Conservation (phyloP, 92 coral and sea anemone genomes). For the Palythoa heliodiscus region DNA sequence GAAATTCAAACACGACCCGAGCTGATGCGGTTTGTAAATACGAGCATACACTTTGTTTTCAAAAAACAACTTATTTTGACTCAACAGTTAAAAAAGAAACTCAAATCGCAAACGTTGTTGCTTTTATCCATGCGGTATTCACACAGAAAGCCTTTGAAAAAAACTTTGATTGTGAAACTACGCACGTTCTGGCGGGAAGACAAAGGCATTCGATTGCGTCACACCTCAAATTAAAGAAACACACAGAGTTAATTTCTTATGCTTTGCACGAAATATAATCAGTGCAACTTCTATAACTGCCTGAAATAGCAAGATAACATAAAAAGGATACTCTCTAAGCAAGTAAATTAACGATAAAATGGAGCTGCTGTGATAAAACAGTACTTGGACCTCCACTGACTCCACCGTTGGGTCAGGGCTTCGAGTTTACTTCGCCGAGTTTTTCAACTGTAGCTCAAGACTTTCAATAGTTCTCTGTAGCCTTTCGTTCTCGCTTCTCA, state of each 20-base stretch:
- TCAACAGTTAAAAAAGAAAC: not conserved
- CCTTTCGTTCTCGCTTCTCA: constrained; percentile 74
- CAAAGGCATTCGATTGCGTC: constrained; percentile 31
- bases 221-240: constrained; percentile 30
- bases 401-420: not conserved
- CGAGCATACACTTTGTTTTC: not conserved
- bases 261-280: constrained; percentile 12
- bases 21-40: not conserved
- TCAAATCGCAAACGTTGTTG: not conserved
- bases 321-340: constrained; percentile 24
- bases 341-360: not conserved
- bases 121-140: not conserved
- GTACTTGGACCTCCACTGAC: not conserved
- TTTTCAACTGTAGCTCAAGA: constrained; percentile 34
- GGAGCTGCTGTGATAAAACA: not conserved
- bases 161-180: not conserved
- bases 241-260: not conserved
- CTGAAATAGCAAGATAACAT: not conserved
- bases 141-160: not conserved
- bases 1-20: not conserved
- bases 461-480: constrained; percentile 66
- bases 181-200: constrained; percentile 44
- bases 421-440: not conserved
- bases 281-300: not conserved
- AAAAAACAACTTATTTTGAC: not conserved